Evolutionary conservation across 2,113 vertebrate genomes (phyloP), one percentile per base, ranked within the genome.

Genomic region (Myrmophylax atrothorax): DNA sequence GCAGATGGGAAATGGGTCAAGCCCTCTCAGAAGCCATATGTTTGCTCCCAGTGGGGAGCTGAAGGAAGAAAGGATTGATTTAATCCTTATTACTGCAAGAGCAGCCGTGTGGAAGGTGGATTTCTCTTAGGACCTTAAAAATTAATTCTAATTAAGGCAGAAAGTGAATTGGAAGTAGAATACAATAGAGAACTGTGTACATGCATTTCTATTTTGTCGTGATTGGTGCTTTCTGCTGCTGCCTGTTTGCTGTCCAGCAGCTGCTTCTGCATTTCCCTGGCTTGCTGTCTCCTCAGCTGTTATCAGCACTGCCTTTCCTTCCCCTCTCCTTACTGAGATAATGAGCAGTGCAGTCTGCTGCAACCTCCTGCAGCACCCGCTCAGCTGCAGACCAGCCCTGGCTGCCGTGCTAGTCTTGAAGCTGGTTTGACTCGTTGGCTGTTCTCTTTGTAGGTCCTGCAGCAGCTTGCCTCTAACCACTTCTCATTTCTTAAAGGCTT

Each of bases 1-100:
- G 89, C 96, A 96, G 93, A 95, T 95, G 95, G 94, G 81, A 95
- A 94, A 79, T 76, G 84, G 91, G 91, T 95, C 87, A 87, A 58
- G 89, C 49, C 20, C 62, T 91, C 91, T 88, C 79, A 96, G 70
- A 92, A 94, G 81, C 94, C 93, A 12, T 97, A 94, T 95, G 95
- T 49, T 87, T 84, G 49, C 9, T 84, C 93, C 87, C 91, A 38
- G 24, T 53, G 49, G 95, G 87, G 62, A 94, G 9, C 53, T 93
- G 77, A 91, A 79, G 69, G 35, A 76, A 94, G 49, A 95, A 96
- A 87, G 66, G 89, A 85, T 91, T 93, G 52, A 75, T 93, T 95
- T 96, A 93, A 95, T 95, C 94, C 87, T 89, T 82, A 76, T 93
- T 94, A 91, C 49, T 64, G 49, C n/a, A 79, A 75, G 14, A 68